These are phyloP conservation scores for Scaeva pyrastri DNA, from an alignment of 2,888 invertebrate species.

Conservation along the genomic window DNA sequence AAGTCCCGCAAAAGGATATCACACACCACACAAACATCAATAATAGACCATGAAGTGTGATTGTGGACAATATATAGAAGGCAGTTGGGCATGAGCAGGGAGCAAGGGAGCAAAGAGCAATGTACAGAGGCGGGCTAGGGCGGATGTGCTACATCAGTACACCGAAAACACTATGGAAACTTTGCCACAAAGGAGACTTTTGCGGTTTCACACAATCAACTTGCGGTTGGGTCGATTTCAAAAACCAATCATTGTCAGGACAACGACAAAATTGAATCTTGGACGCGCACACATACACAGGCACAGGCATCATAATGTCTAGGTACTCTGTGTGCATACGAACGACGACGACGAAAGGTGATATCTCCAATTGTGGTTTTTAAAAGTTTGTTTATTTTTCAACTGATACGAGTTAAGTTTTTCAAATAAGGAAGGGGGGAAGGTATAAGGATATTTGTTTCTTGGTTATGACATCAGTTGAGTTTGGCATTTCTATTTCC, in stretches of 20 bases:
- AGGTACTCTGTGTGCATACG: neutral
- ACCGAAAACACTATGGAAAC: conserved; percentile 52
- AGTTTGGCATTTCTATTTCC: neutral
- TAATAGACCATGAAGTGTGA: neutral
- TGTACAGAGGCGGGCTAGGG: too few species aligned
- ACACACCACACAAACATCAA: conserved; percentile 32
- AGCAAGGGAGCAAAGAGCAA: neutral
- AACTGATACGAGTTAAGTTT: neutral
- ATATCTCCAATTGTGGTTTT: conserved; percentile 43
- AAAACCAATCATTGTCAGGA: conserved; percentile 71
- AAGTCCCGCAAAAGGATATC: conserved; percentile 66
- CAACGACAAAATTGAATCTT: conserved; percentile 69
- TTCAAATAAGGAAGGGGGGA: neutral
- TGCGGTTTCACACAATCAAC: conserved; percentile 76
- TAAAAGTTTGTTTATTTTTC: neutral
- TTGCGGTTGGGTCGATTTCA: conserved; percentile 60
- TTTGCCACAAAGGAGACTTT: conserved; percentile 71
- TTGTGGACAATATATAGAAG: too few species aligned
- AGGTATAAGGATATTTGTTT: conserved; percentile 3
- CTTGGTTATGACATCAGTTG: conserved; percentile 3
- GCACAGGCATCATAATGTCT: conserved; percentile 8
- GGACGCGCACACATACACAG: conserved; percentile 3
- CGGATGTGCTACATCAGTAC: neutral
- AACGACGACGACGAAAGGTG: conserved; percentile 16
- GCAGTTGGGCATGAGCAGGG: too few species aligned